These are phyloP conservation scores for Dicaeum eximium DNA, from an alignment of 2,113 vertebrate genomes.

Conservation along the genomic window DNA sequence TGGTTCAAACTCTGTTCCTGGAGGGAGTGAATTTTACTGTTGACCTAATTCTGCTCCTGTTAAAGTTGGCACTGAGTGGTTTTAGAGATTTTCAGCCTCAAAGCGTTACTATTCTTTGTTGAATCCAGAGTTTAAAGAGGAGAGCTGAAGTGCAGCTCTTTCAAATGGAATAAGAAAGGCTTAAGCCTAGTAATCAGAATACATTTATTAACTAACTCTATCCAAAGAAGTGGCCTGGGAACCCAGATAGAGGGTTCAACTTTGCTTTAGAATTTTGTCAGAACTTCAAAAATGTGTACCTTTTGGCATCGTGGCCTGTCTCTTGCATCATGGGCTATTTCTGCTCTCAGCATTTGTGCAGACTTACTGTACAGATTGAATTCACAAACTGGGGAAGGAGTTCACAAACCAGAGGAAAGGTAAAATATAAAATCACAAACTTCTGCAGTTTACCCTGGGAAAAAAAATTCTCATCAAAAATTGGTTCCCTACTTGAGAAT, in stretches of 20 bases:
- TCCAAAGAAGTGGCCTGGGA: not conserved
- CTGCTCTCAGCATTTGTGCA: not conserved
- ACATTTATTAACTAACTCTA: slow-evolving; percentile 12
- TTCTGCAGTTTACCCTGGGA: not conserved
- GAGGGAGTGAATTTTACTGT: slow-evolving; percentile 26
- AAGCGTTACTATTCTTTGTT: slow-evolving; percentile 40
- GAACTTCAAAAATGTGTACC: not conserved
- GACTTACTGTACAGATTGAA: not conserved
- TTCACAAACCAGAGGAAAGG: not conserved
- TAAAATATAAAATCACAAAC: not conserved
- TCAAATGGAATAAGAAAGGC: slow-evolving; percentile 27
- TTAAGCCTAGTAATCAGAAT: slow-evolving; percentile 18
- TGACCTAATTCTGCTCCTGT: slow-evolving; percentile 25
- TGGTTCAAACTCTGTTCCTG: slow-evolving; percentile 1
- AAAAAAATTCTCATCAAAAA: not conserved
- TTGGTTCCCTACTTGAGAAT: not conserved
- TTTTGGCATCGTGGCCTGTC: not conserved
- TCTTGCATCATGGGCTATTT: not conserved
- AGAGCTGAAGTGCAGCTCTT: slow-evolving; percentile 38
- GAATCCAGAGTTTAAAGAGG: slow-evolving; percentile 30
- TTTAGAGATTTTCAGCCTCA: slow-evolving; percentile 46
- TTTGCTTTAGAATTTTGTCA: not conserved
- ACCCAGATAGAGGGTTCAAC: slow-evolving; percentile 1
- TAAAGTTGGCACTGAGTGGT: slow-evolving; percentile 6
- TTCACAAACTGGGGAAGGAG: not conserved